These are phyloP conservation scores for Neoaliturus tenellus DNA, from an alignment of 2,888 invertebrate species.

Conservation along the genomic window DNA sequence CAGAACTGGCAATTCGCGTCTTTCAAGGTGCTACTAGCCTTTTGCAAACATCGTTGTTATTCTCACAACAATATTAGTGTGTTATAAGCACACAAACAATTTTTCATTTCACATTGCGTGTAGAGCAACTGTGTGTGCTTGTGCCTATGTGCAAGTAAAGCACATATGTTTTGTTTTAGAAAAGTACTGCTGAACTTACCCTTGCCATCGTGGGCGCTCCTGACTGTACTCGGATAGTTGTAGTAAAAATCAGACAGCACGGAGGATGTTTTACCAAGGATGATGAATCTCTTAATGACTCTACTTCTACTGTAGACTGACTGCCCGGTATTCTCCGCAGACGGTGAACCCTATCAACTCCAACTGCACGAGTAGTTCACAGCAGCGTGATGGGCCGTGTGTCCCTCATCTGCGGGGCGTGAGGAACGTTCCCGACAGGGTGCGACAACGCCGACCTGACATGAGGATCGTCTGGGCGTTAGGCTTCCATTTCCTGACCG, in stretches of 20 bases:
- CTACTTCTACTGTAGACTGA: background rate
- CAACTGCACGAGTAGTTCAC: conserved; percentile 51
- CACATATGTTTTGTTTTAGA: too few relatives aligned
- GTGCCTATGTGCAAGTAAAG: too few relatives aligned
- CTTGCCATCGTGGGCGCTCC: too few relatives aligned
- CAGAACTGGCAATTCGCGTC: too few relatives aligned
- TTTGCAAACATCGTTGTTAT: too few relatives aligned
- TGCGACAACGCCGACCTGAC: conserved; percentile 53
- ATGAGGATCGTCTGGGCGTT: conserved; percentile 54
- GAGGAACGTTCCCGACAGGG: background rate
- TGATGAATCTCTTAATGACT: background rate
- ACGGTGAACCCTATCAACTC: conserved; percentile 58
- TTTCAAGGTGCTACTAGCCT: too few relatives aligned
- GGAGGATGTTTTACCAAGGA: background rate
- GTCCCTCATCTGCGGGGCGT: conserved; percentile 11
- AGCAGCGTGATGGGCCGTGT: conserved; percentile 37
- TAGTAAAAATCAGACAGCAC: background rate
- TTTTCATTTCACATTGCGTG: too few relatives aligned
- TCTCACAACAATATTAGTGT: too few relatives aligned
- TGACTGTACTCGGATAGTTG: background rate
- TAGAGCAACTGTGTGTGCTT: too few relatives aligned
- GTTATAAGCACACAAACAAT: too few relatives aligned
- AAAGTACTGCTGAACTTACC: too few relatives aligned
- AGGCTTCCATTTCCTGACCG: conserved; percentile 58
- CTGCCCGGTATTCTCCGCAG: conserved; percentile 40